Evolutionary conservation across 2,888 invertebrate genomes (phyloP), one percentile per base, ranked within the genome.

Genomic region (Diachrysia chrysitis): DNA sequence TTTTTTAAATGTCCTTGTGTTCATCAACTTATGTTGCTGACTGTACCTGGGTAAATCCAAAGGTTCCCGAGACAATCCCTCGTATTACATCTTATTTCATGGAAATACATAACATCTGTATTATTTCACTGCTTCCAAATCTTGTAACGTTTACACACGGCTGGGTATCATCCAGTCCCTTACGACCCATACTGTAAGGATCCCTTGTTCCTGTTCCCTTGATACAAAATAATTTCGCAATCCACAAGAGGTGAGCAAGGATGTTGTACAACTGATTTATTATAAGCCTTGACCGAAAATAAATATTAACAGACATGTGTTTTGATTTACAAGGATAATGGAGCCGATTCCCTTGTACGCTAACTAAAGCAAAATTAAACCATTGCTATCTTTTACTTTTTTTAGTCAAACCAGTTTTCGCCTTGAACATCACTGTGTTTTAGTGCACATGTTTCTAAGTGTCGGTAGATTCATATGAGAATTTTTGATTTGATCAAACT

Each of bases 181-280:
- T 67, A 69, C 67, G 58, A 59, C 54, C 71, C 60, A 53, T 69
- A 66, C 72, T 72, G 79, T 72, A 72, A 76, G 66, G 69, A 66
- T 76, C 66, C 77, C 68, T 65, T 69, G 60, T 70, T 66, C 63
- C 35, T 58, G 46, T 21, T 68, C 62, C 63, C 58, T 69, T 63
- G 66, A 62, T 71, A 73, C 68, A 81, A 76, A 80, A 81, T 79
- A 84, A 79, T 83, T 83, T 83, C 63, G 74, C 77, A 78, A 82
- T 69, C 54, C 73, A 59, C 74, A 58, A 61, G 76, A 72, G 82
- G 64, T 62, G 62, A 64, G 62, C 58, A 63, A 72, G 76, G 80
- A 78, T 74, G 60, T 69, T 71, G 63, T 82, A 82, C 69, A 80
- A 75, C 73, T 80, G 76, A 79, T 78, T 82, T 71, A 76, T 70